Evolutionary conservation across 2,888 invertebrate species (phyloP).

Genomic region (Nematopogon swammerdamellus): DNA sequence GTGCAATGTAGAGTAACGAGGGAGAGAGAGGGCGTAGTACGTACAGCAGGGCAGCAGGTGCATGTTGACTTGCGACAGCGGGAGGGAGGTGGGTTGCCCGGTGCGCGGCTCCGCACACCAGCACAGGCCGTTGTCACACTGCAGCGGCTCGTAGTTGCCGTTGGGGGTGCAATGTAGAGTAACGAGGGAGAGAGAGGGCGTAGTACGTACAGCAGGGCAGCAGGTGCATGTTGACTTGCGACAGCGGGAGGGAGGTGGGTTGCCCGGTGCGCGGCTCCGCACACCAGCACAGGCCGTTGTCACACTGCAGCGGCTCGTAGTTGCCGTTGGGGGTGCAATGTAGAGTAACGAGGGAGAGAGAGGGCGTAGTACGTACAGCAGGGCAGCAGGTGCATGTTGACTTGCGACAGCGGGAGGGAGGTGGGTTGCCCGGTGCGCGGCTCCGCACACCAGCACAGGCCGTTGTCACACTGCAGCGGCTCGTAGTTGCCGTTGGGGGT

Average conservation of each 20-base stretch:
- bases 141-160: conserved; percentile 66
- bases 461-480: conserved; percentile 63
- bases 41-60: conserved; percentile 62
- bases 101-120: conserved; percentile 65
- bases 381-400: conserved; percentile 56
- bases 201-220: conserved; percentile 63
- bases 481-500: conserved; percentile 64
- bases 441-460: conserved; percentile 67
- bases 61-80: conserved; percentile 59
- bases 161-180: conserved; percentile 61
- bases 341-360: conserved; percentile 33
- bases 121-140: conserved; percentile 65
- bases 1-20: conserved; percentile 61
- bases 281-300: conserved; percentile 67
- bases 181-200: conserved; percentile 16
- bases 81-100: conserved; percentile 53
- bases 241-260: conserved; percentile 51
- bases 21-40: conserved; percentile 26
- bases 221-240: conserved; percentile 52
- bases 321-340: conserved; percentile 65
- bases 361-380: conserved; percentile 55
- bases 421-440: conserved; percentile 57
- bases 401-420: conserved; percentile 53
- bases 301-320: conserved; percentile 67
- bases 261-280: conserved; percentile 59